A percentile compares a stretch with the other conserved stretches of the same genome.
phyloP scores from a whole-genome alignment of 2,113 vertebrate genomes.

The Rhea pennata region DNA sequence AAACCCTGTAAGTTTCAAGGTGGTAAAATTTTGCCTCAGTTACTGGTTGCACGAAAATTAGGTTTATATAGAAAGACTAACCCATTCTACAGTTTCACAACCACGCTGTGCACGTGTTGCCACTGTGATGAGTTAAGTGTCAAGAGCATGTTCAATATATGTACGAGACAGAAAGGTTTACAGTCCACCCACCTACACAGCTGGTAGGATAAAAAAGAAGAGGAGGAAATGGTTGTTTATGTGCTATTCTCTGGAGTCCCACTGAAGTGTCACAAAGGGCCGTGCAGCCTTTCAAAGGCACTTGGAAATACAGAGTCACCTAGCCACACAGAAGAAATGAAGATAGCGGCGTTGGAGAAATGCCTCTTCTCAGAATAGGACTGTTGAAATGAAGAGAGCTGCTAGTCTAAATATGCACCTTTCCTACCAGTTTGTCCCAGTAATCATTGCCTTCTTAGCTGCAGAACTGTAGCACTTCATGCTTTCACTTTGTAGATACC shows the following conservation, averaged over 20 bases:
- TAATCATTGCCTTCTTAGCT: not conserved
- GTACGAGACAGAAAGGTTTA: not conserved
- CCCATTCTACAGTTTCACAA: constrained; percentile 7
- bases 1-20: not conserved
- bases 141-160: not conserved
- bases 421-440: not conserved
- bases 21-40: not conserved
- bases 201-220: not conserved
- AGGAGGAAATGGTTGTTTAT: not conserved
- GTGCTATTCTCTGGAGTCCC: not conserved
- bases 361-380: not conserved
- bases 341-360: not conserved
- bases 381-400: not conserved
- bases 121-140: not conserved
- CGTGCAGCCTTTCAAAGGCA: not conserved
- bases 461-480: not conserved
- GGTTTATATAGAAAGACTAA: constrained; percentile 12
- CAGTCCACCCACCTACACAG: not conserved
- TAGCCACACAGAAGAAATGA: not conserved
- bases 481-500: not conserved
- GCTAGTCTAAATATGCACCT: not conserved
- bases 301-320: not conserved
- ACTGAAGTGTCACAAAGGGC: not conserved
- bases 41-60: not conserved
- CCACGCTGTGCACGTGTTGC: not conserved